Evolutionary conservation across 2,888 invertebrate species (phyloP).

Genomic region (Onchidella celtica): DNA sequence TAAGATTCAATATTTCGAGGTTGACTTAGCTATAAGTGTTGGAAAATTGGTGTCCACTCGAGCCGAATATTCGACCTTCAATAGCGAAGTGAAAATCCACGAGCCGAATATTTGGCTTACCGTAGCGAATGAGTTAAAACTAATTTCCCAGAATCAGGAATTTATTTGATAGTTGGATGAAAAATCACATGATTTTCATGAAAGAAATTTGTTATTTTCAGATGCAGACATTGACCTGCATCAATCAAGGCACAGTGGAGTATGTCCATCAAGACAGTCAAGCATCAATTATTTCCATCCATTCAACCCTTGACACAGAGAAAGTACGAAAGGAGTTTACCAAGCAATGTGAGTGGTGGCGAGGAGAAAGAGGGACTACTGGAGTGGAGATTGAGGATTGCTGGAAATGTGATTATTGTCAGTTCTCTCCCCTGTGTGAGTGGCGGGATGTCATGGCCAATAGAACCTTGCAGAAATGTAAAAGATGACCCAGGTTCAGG

Average conservation of each 20-base stretch:
- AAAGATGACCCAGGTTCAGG: neutral
- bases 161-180: too few species aligned
- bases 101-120: too few species aligned
- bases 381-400: slow-evolving; percentile 79
- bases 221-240: slow-evolving; percentile 67
- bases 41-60: too few species aligned
- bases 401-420: slow-evolving; percentile 76
- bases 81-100: too few species aligned
- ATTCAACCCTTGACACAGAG: slow-evolving; percentile 62
- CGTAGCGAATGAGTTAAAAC: too few species aligned
- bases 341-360: slow-evolving; percentile 69
- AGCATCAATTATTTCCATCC: slow-evolving; percentile 58
- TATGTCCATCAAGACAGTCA: slow-evolving; percentile 73
- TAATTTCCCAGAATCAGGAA: too few species aligned
- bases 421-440: slow-evolving; percentile 72
- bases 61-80: too few species aligned
- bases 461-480: neutral
- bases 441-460: slow-evolving; percentile 71
- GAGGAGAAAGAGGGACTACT: slow-evolving; percentile 62
- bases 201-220: neutral
- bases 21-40: too few species aligned
- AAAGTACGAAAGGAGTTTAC: slow-evolving; percentile 58
- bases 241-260: slow-evolving; percentile 65
- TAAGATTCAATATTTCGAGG: too few species aligned
- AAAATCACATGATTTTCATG: neutral